Evolutionary conservation across 2,888 invertebrate genomes (phyloP), one percentile per base, ranked within the genome.

Genomic region (Xanthorhoe designata): DNA sequence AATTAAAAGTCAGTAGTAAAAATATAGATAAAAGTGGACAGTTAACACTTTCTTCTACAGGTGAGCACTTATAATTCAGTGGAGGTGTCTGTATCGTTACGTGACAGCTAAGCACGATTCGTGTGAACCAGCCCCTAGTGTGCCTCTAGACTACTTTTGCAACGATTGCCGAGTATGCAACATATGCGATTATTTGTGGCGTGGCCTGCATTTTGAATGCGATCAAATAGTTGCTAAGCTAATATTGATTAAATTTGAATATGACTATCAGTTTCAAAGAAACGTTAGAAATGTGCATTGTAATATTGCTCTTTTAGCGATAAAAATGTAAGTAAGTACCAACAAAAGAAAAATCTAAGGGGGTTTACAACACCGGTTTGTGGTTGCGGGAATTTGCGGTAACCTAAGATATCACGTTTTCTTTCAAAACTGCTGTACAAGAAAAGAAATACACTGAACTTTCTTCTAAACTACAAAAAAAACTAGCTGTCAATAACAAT

Each of bases 131-230:
- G 60, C 54, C 19, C 42, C 57, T 50, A 17, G 49, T 61, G 45
- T 57, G 56, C 53, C n/a, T 61, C 49, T 60, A 58, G 53, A 66
- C 53, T 42, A 66, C 61, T 70, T 69, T 69, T 71, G 64, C 56
- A 69, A 66, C 49, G 60, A 50, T 63, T 68, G 35, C 35, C 61
- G 17, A 38, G 60, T 66, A 64, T 51, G 73, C 61, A 68, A 63
- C 66, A 60, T 24, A 24, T 59, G 64, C 51, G 59, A 62, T 57
- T 69, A 53, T 45, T 10, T 57, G 35, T n/a, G 24, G 32, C 47
- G 15, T 55, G 55, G 29, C 19, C n/a, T 47, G 53, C 57, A 69
- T 69, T 50, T 53, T 29, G 51, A 42, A 56, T 57, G 35, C 38
- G n/a, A 65, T 65, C 24, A 53, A 58, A 60, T 53, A 29, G 32